phyloP scores from a whole-genome alignment of 2,888 invertebrate species.

The Agrochola macilenta region DNA sequence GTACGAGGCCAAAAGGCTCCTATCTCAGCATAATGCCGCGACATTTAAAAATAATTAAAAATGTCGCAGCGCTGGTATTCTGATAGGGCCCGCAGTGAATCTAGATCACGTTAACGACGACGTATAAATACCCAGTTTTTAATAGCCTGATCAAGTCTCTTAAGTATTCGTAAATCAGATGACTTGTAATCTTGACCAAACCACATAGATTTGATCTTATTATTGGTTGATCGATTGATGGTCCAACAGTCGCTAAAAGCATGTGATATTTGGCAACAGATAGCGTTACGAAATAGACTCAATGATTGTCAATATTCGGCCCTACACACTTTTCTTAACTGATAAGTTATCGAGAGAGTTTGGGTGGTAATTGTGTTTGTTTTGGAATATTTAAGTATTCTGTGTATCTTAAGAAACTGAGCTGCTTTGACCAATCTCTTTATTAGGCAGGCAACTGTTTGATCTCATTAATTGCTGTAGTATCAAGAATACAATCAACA shows the following conservation, averaged over 20 bases:
- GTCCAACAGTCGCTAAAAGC: not conserved
- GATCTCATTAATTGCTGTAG: not conserved
- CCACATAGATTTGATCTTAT: not conserved
- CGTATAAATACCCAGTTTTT: not conserved
- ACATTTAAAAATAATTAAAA: too few species aligned
- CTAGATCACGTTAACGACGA: not conserved
- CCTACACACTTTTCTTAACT: not conserved
- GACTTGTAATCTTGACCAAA: too few species aligned
- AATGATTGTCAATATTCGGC: not conserved
- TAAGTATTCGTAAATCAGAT: not conserved
- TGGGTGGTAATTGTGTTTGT: not conserved
- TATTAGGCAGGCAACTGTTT: not conserved
- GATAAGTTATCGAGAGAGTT: not conserved
- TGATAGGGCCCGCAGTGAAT: too few species aligned
- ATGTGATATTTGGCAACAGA: constrained; percentile 27
- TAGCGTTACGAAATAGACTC: not conserved
- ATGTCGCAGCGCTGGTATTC: too few species aligned
- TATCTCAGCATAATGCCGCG: too few species aligned
- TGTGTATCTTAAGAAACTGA: too few species aligned
- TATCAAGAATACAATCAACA: too few species aligned
- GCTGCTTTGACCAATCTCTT: not conserved
- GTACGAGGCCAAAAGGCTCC: too few species aligned
- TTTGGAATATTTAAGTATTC: not conserved
- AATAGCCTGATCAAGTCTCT: not conserved
- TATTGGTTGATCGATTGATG: too few species aligned